Conservation (phyloP, 1,140 invertebrate genomes). For the Thaumatotibia leucotreta region DNA sequence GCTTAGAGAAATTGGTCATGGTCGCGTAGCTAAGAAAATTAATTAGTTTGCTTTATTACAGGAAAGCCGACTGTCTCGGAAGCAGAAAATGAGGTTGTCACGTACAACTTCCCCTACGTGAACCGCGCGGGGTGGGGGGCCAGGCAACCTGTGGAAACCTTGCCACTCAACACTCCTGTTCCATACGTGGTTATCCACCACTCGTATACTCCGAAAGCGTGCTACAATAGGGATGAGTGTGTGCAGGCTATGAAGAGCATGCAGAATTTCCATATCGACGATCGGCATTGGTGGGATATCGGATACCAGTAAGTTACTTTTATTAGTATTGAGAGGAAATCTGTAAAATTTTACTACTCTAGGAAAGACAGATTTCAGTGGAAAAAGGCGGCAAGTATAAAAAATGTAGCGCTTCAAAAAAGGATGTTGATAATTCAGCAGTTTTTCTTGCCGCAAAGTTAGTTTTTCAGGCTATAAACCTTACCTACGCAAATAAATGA, state of each 20-base stretch:
- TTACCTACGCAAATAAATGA: too few relatives aligned
- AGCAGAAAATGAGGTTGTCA: slow-evolving; percentile 42
- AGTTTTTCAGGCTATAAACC: too few relatives aligned
- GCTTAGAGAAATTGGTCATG: too few relatives aligned
- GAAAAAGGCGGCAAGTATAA: too few relatives aligned
- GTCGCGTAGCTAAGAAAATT: not conserved
- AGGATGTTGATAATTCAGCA: too few relatives aligned
- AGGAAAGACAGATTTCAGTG: too few relatives aligned
- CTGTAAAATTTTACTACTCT: too few relatives aligned
- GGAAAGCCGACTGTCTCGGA: slow-evolving; percentile 12
- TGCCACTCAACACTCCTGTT: slow-evolving; percentile 78
- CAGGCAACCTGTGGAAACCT: slow-evolving; percentile 67
- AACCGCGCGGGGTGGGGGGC: slow-evolving; percentile 80
- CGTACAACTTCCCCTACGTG: slow-evolving; percentile 71
- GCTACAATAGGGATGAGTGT: slow-evolving; percentile 75
- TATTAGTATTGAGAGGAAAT: not conserved
- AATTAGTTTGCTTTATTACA: slow-evolving; percentile 11
- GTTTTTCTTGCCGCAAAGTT: too few relatives aligned
- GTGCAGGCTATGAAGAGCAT: slow-evolving; percentile 75
- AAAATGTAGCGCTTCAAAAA: too few relatives aligned
- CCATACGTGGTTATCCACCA: slow-evolving; percentile 88
- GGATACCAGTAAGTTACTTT: slow-evolving; percentile 76
- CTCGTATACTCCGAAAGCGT: slow-evolving; percentile 79
- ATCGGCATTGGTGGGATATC: slow-evolving; percentile 82
- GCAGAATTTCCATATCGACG: slow-evolving; percentile 79